Evolutionary conservation across 2,888 invertebrate genomes (phyloP), one percentile per base, ranked within the genome.

Genomic region (Drosophila helvetica): DNA sequence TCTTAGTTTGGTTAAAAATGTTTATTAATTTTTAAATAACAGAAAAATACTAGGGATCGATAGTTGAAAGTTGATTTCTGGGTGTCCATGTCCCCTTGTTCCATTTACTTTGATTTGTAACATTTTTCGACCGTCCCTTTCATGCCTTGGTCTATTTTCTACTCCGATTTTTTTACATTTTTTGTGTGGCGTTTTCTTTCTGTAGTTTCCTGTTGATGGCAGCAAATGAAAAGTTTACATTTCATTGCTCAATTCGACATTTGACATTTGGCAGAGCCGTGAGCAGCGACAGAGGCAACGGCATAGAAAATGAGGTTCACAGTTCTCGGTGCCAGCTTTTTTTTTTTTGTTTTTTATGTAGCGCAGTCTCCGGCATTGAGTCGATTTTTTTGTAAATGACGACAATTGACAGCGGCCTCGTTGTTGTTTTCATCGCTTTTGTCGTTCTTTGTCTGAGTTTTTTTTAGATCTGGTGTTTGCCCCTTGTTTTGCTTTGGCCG

Each of bases 181-280:
- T 46, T 38, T 59, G 47, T 64, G 52, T 12, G 30, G 30, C 3
- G 12, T 15, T 38, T 30, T 38, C 19, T 54, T 30, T 60, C 43
- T 56, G 48, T 64, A 47, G 38, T 46, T 69, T 60, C 73, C 74
- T 33, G 50, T 47, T 65, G 55, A 57, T 57, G 42, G 48, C 59
- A 53, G 59, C 63, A 83, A 74, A 78, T 88, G 80, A 80, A 86
- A 85, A 80, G 79, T 79, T 80, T 72, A 83, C 86, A 86, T 88
- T 85, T 85, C 84, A 86, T 86, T 86, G 84, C 84, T 77, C 88
- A 88, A 88, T 85, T 84, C 78, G 72, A 62, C 65, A 66, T 66
- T 77, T 88, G 84, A 86, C 88, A 86, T 88, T 84, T 87, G 88
- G 82, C 84, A 84, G 63, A 78, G 56, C 38, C 38, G n/a, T 38